Conservation (phyloP, 2,888 invertebrate genomes). For the Drosophila mayaguana region DNA sequence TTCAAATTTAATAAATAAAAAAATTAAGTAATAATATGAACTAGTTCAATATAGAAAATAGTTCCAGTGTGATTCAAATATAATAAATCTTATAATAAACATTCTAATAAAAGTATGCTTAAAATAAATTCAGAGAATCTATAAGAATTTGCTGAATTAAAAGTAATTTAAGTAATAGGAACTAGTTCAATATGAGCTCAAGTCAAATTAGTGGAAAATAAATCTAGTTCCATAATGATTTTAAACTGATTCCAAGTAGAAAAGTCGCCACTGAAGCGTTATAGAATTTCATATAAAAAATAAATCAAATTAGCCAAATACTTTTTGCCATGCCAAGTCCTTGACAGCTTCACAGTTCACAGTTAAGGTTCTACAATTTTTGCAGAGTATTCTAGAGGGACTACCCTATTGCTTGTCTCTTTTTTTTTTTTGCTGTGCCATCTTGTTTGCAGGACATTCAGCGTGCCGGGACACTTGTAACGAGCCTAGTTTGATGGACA, state of each 20-base stretch:
- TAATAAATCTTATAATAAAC: too few relatives aligned
- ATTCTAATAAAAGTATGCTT: too few relatives aligned
- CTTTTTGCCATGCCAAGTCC: background rate
- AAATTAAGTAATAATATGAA: too few relatives aligned
- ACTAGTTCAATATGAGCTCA: background rate
- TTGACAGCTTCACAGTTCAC: too few relatives aligned
- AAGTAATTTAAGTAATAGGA: background rate
- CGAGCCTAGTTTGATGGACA: conserved; percentile 55
- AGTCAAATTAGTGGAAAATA: background rate
- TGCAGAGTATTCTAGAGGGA: conserved; percentile 14
- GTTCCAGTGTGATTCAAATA: too few relatives aligned
- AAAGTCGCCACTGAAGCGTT: background rate
- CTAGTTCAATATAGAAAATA: background rate
- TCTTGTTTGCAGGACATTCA: conserved; percentile 34
- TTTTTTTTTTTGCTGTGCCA: conserved; percentile 7
- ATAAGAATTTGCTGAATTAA: too few relatives aligned
- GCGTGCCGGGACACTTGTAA: conserved; percentile 42
- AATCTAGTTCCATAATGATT: background rate
- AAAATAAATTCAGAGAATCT: too few relatives aligned
- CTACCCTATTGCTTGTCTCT: background rate
- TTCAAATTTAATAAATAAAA: too few relatives aligned
- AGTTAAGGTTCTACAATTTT: background rate
- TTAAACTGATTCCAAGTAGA: background rate
- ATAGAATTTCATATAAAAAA: background rate
- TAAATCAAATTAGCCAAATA: too few relatives aligned